Evolutionary conservation across 2,888 invertebrate species (phyloP), one percentile per base, ranked within the genome.

Genomic region (Achlya flavicornis): DNA sequence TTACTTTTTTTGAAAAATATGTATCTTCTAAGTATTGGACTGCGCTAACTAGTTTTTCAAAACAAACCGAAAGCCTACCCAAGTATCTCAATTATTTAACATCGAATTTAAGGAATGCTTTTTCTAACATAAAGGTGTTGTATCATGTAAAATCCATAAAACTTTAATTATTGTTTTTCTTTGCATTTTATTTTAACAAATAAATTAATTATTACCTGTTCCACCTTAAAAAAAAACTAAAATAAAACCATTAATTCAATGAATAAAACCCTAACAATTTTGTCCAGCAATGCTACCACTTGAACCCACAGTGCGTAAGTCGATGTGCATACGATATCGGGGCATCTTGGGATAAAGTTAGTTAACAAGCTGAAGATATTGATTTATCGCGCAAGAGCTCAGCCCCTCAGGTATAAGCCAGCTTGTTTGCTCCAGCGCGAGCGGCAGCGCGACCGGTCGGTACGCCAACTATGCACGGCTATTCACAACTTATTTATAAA

Each of bases 361-460:
- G 83, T 88, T 86, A 89, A 85, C 86, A 84, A 86, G 86, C 84
- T 80, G 73, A 82, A 83, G 86, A 88, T 91, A 91, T 91, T 89
- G 91, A 90, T 91, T 88, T 86, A 89, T 87, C 70, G 81, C 72
- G 70, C 72, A 72, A 70, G 66, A 68, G 72, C 78, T 80, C 78
- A 78, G 46, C 73, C 85, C 83, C 86, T 80, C 89, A 87, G 89
- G 90, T 90, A 88, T 79, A 61, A 69, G 69, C 71, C 35, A 41
- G 38, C 35, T 43, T 60, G 60, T 26, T 60, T 60, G 60, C 38
- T 60, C 19, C 41, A 10, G 41, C 59, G 38, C 59, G 14, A n/a
- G 33, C 35, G 16, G 38, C 38, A 38, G 16, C 26, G 26, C 26
- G 26, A 26, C 1, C 38, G 59, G 38, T 10, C n/a, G 59, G 59